Evolutionary conservation across 2,888 invertebrate genomes (phyloP).

Genomic region (Linnaemya tessellans): DNA sequence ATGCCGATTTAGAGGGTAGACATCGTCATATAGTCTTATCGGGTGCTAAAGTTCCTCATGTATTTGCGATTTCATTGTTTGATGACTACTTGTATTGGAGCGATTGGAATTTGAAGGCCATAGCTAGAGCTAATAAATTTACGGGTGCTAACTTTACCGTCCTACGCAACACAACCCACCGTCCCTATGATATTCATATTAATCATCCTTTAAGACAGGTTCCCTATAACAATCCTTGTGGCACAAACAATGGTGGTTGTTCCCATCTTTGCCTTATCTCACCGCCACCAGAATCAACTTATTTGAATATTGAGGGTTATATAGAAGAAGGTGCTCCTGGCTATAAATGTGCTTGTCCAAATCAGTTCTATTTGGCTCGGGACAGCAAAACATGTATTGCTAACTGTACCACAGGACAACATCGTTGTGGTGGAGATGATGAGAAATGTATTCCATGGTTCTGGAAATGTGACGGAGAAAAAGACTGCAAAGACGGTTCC

Average conservation of each 20-base stretch:
- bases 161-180: slow-evolving; percentile 95
- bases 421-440: slow-evolving; percentile 86
- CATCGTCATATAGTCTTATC: slow-evolving; percentile 92
- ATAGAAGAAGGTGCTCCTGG: slow-evolving; percentile 91
- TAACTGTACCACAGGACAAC: slow-evolving; percentile 92
- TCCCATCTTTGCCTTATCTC: slow-evolving; percentile 97
- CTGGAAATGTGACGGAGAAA: slow-evolving; percentile 95
- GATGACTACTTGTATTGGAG: slow-evolving; percentile 98
- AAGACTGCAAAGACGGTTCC: slow-evolving; percentile 95
- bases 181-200: slow-evolving; percentile 96
- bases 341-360: slow-evolving; percentile 96
- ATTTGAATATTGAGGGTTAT: slow-evolving; percentile 90
- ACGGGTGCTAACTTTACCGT: slow-evolving; percentile 89
- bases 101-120: slow-evolving; percentile 98
- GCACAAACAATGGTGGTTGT: slow-evolving; percentile 96
- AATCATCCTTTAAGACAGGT: slow-evolving; percentile 95
- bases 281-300: slow-evolving; percentile 90
- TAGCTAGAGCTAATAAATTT: slow-evolving; percentile 96
- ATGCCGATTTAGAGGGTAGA: slow-evolving; percentile 95
- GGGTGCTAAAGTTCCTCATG: slow-evolving; percentile 94
- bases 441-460: slow-evolving; percentile 91
- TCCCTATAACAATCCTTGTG: slow-evolving; percentile 95
- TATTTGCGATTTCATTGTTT: slow-evolving; percentile 96
- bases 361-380: slow-evolving; percentile 92
- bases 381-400: slow-evolving; percentile 95